Base-by-base conservation (phyloP, 1,140 invertebrate genomes). In the Coboldia fuscipes region DNA sequence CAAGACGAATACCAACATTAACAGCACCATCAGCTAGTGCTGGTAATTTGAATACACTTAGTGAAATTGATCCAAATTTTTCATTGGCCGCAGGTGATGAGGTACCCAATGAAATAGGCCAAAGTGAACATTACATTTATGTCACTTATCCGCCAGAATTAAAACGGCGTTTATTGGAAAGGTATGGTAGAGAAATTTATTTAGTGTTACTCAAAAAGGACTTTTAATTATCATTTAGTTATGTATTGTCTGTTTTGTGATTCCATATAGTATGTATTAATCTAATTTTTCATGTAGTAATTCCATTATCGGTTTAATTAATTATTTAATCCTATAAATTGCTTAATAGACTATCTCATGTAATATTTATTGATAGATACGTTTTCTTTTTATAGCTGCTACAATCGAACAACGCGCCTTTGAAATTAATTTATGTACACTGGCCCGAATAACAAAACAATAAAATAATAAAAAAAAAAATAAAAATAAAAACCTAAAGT, bases 131-230 rank as follows among this genome's bases (percentile, higher is more conserved):
- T 50, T 83, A 82, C 54, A 82, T 83, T 41, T 83, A 81, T 54
- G 79, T 81, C 37, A 75, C 76, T 30, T 83, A 83, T 61, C 79
- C 79, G 33, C 76, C 79, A 10, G 79, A 82, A 55, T 61, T 83
- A 22, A 81, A 82, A 53, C 66, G 77, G 42, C 62, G 76, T 33
- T 63, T 81, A 41, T 62, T 81, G 35, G 77, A 80, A 60, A 80
- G 30, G 30, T 32, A 32, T 32, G 30, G 30, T 21, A 18, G 30
- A 18, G 30, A 32, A 12, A 32, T 32, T n/a, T 32, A 32, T 20
- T 32, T 32, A 19, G 21, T 21, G 17, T 20, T 32, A 4, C 18
- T 32, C 9, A 32, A 21, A 21, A 32, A 32, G 14, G 30, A 32
- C 29, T 4, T 30, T 15, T 15, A 30, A 13, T 13, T 16, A 16